phyloP scores from a whole-genome alignment of 2,888 invertebrate genomes.

The Dermolepida albohirtum region DNA sequence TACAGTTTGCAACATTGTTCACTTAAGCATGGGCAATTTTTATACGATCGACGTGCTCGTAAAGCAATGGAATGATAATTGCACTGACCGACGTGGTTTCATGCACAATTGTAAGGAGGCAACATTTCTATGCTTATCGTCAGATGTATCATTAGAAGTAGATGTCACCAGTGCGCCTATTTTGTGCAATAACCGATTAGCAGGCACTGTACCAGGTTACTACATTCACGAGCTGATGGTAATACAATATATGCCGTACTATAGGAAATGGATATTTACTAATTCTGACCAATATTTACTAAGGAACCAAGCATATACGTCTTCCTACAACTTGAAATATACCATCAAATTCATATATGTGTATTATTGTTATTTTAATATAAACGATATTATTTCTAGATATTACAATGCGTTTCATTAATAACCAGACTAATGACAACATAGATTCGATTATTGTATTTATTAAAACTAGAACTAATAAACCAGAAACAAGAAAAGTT shows the following conservation, averaged over 20 bases:
- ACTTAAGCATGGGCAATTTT: not conserved
- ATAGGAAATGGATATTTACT: slow-evolving; percentile 6
- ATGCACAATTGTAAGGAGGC: slow-evolving; percentile 6
- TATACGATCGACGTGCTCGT: not conserved
- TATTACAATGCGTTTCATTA: too few relatives aligned
- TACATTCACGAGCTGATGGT: slow-evolving; percentile 6
- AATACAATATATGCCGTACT: slow-evolving; percentile 12
- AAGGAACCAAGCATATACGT: too few relatives aligned
- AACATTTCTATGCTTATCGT: not conserved
- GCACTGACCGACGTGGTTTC: not conserved
- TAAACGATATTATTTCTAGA: too few relatives aligned
- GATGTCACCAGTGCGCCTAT: slow-evolving; percentile 8
- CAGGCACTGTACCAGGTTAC: slow-evolving; percentile 11
- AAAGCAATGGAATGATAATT: slow-evolving; percentile 1
- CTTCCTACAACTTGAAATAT: too few relatives aligned
- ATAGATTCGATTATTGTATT: too few relatives aligned
- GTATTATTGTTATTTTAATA: too few relatives aligned
- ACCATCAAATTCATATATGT: too few relatives aligned
- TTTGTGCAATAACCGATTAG: slow-evolving; percentile 6
- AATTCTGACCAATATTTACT: not conserved
- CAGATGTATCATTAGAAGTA: slow-evolving; percentile 1
- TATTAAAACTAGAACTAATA: too few relatives aligned
- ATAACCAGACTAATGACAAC: too few relatives aligned
- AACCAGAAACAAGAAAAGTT: too few relatives aligned
- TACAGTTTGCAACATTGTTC: not conserved